A percentile compares a stretch with the other conserved stretches of the same genome.
phyloP scores from a whole-genome alignment of 2,797 vertebrate species.

The Crax fasciolata region DNA sequence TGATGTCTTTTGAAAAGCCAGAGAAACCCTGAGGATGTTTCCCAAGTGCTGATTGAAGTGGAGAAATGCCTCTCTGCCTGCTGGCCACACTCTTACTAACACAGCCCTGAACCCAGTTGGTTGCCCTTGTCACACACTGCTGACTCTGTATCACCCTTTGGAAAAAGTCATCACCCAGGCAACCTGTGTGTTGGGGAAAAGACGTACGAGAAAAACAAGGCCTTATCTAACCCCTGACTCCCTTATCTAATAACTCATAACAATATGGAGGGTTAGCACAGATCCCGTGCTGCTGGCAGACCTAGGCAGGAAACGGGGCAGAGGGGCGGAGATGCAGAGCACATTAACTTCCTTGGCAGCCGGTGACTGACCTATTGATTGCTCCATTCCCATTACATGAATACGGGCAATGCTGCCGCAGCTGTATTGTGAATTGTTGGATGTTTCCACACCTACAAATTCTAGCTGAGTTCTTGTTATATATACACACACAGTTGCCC shows the following conservation, averaged over 20 bases:
- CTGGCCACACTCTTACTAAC: neutral
- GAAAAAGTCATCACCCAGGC: neutral
- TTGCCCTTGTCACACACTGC: neutral
- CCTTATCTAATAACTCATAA: neutral
- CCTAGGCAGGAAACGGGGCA: too few species aligned
- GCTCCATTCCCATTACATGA: neutral
- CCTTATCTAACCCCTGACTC: neutral
- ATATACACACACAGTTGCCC: neutral
- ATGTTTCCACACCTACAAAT: neutral
- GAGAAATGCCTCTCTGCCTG: neutral
- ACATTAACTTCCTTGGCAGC: neutral
- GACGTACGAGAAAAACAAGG: neutral
- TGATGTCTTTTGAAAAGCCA: neutral
- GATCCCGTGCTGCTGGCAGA: neutral
- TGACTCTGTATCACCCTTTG: neutral
- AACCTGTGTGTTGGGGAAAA: neutral
- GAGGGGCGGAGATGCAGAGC: rapidly evolving
- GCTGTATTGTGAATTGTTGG: neutral
- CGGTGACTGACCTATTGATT: rapidly evolving
- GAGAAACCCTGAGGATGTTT: neutral
- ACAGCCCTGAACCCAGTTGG: neutral
- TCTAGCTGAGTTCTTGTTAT: neutral
- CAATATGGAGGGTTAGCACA: neutral
- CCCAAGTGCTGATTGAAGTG: neutral
- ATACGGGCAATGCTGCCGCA: rapidly evolving